A percentile compares a stretch with the other conserved stretches of the same genome.
These are phyloP conservation scores for Ephestia elutella DNA, from an alignment of 1,140 invertebrate genomes.

Conservation along the genomic window DNA sequence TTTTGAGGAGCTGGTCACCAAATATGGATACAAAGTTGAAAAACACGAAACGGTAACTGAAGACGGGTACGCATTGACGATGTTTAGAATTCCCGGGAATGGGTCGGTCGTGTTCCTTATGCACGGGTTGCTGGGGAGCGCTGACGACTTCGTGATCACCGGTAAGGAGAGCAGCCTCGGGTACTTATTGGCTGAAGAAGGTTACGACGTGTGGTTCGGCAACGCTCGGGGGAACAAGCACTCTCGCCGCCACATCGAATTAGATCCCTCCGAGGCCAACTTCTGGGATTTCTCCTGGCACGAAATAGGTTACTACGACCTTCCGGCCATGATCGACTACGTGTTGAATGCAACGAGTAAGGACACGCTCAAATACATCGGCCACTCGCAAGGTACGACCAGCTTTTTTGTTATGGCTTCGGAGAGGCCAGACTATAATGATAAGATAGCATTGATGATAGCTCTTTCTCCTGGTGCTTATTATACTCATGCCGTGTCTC, in stretches of 20 bases:
- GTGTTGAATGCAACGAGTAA: slow-evolving; percentile 70
- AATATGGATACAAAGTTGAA: slow-evolving; percentile 41
- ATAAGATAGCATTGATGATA: slow-evolving; percentile 75
- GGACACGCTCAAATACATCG: slow-evolving; percentile 66
- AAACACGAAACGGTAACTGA: slow-evolving; percentile 34
- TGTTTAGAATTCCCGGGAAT: slow-evolving; percentile 39
- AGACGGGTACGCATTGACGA: slow-evolving; percentile 37
- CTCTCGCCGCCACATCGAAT: slow-evolving; percentile 70
- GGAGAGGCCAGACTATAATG: slow-evolving; percentile 76
- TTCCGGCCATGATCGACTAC: slow-evolving; percentile 80
- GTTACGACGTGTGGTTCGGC: slow-evolving; percentile 83
- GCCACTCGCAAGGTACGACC: slow-evolving; percentile 75
- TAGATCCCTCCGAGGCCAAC: slow-evolving; percentile 73
- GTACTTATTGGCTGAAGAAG: slow-evolving; percentile 76
- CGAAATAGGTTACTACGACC: slow-evolving; percentile 77
- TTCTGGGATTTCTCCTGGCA: slow-evolving; percentile 78
- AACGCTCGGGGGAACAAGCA: slow-evolving; percentile 82
- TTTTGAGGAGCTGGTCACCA: slow-evolving; percentile 33
- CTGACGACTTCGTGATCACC: slow-evolving; percentile 79
- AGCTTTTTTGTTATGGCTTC: slow-evolving; percentile 77
- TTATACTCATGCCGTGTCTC: slow-evolving; percentile 72
- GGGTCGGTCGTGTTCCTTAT: slow-evolving; percentile 76
- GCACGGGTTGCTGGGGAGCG: slow-evolving; percentile 80
- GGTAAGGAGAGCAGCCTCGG: slow-evolving; percentile 78
- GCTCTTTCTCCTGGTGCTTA: slow-evolving; percentile 80